Base-by-base conservation (phyloP, 1,140 invertebrate species). In the Antheraea pernyi region DNA sequence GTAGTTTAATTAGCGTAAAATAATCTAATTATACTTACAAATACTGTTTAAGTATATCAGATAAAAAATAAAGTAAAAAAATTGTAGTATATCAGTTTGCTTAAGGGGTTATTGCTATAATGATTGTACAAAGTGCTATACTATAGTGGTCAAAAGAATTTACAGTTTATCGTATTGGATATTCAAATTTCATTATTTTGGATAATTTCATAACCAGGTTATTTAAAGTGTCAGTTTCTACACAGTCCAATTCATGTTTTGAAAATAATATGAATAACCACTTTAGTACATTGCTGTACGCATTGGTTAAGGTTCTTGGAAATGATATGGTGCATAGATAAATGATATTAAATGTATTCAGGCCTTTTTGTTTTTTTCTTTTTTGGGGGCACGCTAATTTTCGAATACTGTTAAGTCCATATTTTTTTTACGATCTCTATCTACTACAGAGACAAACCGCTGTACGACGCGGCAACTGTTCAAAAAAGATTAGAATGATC, bases 11-110 rank as follows among this genome's bases (percentile, higher is more conserved):
- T 22, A 67, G 36, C 19, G 75, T 79, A 79, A 68, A 72, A 53
- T 84, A 81, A 75, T 74, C 80, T 83, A 84, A 84, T 83, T 74
- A 78, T 69, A 81, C 81, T 83, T 79, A 83, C 80, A 36, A 16
- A 63, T 36, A 30, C 22, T 30, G 6, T 53, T 4, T 63, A n/a
- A 53, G 46, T 53, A 16, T 63, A 36, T 10, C 11, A 63, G 19
- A 37, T 3, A 63, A 19, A 30, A 22, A 60, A 60, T 60, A 60
- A n/a, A 53, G 46, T 64, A 76, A 76, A 68, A 42, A 73, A 59
- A 65, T 62, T n/a, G 48, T 59, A 30, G 65, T 59, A 30, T 59
- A 53, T 53, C 46, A 16, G 46, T 69, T 69, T 59, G 77, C 79
- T 81, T 79, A 22, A 72, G 80, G 81, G 81, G 77, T 78, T 85